Percentiles rank a stretch among this genome's conserved stretches.
These are phyloP conservation scores for Alviniconcha marisindica DNA, from an alignment of 1,140 invertebrate genomes.

Conservation along the genomic window DNA sequence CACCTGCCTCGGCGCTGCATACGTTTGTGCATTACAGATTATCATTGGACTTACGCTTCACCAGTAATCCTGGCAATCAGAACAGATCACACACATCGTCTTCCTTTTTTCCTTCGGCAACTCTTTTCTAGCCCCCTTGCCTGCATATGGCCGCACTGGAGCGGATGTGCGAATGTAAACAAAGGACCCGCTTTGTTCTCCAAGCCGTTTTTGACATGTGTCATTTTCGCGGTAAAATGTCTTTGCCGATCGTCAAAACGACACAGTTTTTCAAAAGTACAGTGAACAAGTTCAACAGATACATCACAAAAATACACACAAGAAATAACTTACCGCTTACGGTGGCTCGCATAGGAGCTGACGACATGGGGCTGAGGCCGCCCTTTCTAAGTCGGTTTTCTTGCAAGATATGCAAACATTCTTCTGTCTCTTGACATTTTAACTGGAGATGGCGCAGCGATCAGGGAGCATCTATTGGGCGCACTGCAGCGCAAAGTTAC, in stretches of 20 bases:
- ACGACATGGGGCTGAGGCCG: constrained; percentile 37
- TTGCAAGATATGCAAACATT: constrained; percentile 44
- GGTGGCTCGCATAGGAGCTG: neutral
- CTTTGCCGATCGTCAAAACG: constrained; percentile 28
- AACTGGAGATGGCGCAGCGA: constrained; percentile 41
- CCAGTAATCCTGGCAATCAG: neutral
- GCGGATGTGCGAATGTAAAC: constrained; percentile 42
- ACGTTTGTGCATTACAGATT: neutral
- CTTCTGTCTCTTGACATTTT: constrained; percentile 45
- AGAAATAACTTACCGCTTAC: constrained; percentile 16
- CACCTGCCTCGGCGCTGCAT: constrained; percentile 30
- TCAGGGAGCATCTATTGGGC: constrained; percentile 43
- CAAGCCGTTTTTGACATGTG: constrained; percentile 22
- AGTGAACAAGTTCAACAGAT: neutral
- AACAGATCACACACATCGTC: neutral
- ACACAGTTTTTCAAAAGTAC: neutral
- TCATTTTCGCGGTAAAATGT: constrained; percentile 35
- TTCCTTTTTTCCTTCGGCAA: neutral
- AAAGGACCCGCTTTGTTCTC: constrained; percentile 38
- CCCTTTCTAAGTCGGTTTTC: constrained; percentile 31
- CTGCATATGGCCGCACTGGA: constrained; percentile 29
- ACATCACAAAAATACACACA: neutral
- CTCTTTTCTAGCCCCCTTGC: neutral
- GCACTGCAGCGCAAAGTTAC: constrained; percentile 28
- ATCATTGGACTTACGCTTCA: neutral